A percentile compares a stretch with the other conserved stretches of the same genome.
These are phyloP conservation scores for Pollenia amentaria DNA, from an alignment of 2,888 invertebrate genomes.

Conservation along the genomic window DNA sequence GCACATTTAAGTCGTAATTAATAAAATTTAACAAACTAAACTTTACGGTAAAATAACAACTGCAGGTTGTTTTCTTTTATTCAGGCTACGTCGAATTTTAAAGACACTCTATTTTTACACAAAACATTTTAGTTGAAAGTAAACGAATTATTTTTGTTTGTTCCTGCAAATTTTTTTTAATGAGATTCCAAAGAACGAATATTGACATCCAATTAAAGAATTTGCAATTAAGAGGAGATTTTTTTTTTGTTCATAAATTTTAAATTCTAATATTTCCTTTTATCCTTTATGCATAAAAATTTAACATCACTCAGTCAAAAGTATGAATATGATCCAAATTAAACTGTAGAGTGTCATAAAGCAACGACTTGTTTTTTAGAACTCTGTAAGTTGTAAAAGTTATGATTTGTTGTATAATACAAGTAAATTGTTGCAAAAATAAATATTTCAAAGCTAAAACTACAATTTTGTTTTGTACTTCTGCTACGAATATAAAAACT, in stretches of 20 bases:
- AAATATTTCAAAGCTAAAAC: conserved; percentile 14
- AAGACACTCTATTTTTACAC: background rate
- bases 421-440: conserved; percentile 17
- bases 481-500: background rate
- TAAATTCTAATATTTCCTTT: no score
- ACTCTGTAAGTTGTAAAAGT: background rate
- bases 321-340: no score
- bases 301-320: no score
- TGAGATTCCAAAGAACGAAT: no score
- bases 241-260: no score
- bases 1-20: conserved; percentile 43
- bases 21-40: conserved; percentile 55
- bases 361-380: background rate
- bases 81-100: background rate
- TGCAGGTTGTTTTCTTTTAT: background rate
- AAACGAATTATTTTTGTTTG: no score
- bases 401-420: conserved; percentile 31
- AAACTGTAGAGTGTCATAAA: background rate
- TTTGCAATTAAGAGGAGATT: no score
- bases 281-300: no score
- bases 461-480: background rate
- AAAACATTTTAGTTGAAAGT: no score
- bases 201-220: no score
- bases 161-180: no score
- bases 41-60: conserved; percentile 39